A percentile compares a stretch with the other conserved stretches of the same genome.
These are phyloP conservation scores for Percopsis omiscomaycus DNA, from an alignment of 2,797 vertebrate species.

Conservation along the genomic window DNA sequence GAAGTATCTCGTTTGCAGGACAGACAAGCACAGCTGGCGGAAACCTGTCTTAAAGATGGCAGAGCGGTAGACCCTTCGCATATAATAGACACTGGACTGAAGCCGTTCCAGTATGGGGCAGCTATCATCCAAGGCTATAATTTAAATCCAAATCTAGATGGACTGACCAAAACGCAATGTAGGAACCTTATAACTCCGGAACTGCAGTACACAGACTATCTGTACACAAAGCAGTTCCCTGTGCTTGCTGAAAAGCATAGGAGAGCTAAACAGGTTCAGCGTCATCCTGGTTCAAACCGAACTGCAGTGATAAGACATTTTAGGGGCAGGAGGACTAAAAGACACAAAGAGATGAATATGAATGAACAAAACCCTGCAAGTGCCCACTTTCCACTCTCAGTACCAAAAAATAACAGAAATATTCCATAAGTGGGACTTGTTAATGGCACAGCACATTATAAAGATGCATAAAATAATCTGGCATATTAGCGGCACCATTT, in stretches of 20 bases:
- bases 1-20: slow-evolving; percentile 73
- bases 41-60: slow-evolving; percentile 74
- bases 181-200: slow-evolving; percentile 80
- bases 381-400: slow-evolving; percentile 18
- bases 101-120: slow-evolving; percentile 81
- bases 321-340: slow-evolving; percentile 9
- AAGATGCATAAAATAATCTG: no score
- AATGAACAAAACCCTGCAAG: slow-evolving; percentile 25
- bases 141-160: slow-evolving; percentile 70
- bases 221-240: slow-evolving; percentile 81
- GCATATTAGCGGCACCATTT: no score
- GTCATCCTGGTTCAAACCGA: background rate
- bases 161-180: slow-evolving; percentile 65
- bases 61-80: slow-evolving; percentile 60
- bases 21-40: slow-evolving; percentile 67
- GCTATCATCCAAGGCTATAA: slow-evolving; percentile 87
- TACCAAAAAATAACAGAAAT: slow-evolving; percentile 12
- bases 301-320: background rate
- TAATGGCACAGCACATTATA: background rate
- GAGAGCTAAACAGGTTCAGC: slow-evolving; percentile 16
- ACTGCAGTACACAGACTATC: slow-evolving; percentile 78
- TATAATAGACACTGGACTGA: slow-evolving; percentile 70
- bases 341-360: slow-evolving; percentile 7
- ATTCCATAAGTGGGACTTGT: slow-evolving; percentile 17
- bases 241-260: slow-evolving; percentile 30